Base-by-base conservation (phyloP, 1,140 invertebrate species). In the Drosophila funebris region DNA sequence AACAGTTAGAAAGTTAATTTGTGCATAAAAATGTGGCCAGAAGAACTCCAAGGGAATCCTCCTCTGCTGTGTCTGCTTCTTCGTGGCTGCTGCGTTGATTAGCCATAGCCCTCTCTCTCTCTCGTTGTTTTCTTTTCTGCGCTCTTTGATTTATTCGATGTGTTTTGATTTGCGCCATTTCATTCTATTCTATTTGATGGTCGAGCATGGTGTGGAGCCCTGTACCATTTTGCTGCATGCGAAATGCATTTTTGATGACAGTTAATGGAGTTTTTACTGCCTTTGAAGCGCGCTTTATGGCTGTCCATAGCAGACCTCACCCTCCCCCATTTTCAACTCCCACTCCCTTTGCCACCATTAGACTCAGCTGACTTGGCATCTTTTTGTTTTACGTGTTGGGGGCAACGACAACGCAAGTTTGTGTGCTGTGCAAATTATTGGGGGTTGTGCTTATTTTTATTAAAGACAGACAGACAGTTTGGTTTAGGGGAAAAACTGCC, bases 201-300 rank as follows among this genome's bases (percentile, higher is more conserved):
- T 44, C 29, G n/a, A n/a, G 9, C 18, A 7, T 33, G n/a, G n/a
- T n/a, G n/a, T n/a, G n/a, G n/a, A n/a, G n/a, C 27, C n/a, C 37
- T 53, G 57, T 66, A 33, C 52, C 71, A 74, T 76, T 76, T 83
- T 71, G 71, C 69, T 84, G 80, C 82, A 87, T 82, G 60, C 75
- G 78, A 87, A 87, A 87, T 87, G 83, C 82, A 87, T 87, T 87
- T 87, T 87, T 87, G 83, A 87, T 87, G 82, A 75, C 82, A 88
- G 82, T 88, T 87, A 87, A 87, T 87, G 83, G 83, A 87, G 82
- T 88, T 87, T 87, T 87, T 87, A 88, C 78, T 82, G 82, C 68
- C 78, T 73, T 79, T 60, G 66, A 84, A 69, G 66, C 62, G 63
- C 72, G 48, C 60, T 69, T 78, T 67, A 62, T 72, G 76, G 29